Percentiles rank a stretch among this genome's conserved stretches.
Conservation (phyloP, 2,113 vertebrate species). For the Ameiurus melas region DNA sequence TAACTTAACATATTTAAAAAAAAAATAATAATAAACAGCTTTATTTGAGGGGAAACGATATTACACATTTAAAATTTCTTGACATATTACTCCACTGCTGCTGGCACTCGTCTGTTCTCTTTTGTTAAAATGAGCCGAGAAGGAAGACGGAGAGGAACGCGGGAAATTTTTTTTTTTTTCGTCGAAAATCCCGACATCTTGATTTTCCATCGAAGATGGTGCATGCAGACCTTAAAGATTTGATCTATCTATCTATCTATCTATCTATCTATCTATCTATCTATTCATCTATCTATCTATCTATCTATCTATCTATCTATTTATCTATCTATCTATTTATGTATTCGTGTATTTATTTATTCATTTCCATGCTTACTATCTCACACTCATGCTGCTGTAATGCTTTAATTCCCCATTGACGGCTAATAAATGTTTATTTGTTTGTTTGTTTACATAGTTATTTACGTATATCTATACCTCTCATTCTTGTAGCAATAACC, state of each 20-base stretch:
- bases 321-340: background rate
- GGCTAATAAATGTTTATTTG: background rate
- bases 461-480: background rate
- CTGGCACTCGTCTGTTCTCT: background rate
- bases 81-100: background rate
- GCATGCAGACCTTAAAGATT: background rate
- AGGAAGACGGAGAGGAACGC: background rate
- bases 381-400: background rate
- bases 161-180: background rate
- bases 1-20: slow-evolving; percentile 5
- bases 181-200: background rate
- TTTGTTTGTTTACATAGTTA: background rate
- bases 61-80: background rate
- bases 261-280: slow-evolving; percentile 13
- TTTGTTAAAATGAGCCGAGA: slow-evolving; percentile 1
- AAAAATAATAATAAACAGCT: background rate
- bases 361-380: background rate
- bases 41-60: background rate
- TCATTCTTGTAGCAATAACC: background rate
- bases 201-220: background rate
- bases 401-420: background rate
- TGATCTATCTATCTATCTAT: background rate
- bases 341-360: slow-evolving; percentile 7
- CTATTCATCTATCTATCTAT: no score
- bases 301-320: slow-evolving; percentile 7